Percentiles rank a stretch among this genome's conserved stretches.
Conservation (phyloP, 2,888 invertebrate species). For the Conomelus anceps region DNA sequence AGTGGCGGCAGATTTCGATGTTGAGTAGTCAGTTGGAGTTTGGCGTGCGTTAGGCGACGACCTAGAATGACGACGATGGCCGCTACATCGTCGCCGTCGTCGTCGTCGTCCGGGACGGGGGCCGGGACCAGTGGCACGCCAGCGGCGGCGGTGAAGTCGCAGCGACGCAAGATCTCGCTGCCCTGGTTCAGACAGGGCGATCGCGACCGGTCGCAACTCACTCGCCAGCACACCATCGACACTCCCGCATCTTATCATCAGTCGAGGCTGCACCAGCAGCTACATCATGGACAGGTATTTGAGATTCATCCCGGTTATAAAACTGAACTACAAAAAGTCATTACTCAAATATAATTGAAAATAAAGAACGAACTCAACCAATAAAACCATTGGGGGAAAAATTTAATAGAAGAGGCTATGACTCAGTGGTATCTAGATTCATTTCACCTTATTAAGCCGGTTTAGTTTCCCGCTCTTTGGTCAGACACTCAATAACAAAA, state of each 20-base stretch:
- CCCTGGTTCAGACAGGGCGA: constrained; percentile 86
- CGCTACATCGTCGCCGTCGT: constrained; percentile 43
- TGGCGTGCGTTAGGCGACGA: background rate
- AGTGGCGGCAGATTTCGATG: too few species aligned
- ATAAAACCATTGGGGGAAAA: too few species aligned
- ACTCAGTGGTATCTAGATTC: too few species aligned
- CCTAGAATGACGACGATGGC: background rate
- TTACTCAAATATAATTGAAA: too few species aligned
- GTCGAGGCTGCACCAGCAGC: constrained; percentile 60
- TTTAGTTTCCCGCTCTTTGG: too few species aligned
- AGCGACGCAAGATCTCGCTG: constrained; percentile 74
- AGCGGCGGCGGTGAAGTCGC: constrained; percentile 39
- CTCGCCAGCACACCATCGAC: constrained; percentile 85
- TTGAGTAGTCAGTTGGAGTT: background rate
- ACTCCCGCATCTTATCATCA: constrained; percentile 80
- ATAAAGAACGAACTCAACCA: too few species aligned
- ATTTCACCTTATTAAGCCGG: too few species aligned
- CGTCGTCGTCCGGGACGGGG: constrained; percentile 38
- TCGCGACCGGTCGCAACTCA: constrained; percentile 63
- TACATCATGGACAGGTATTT: constrained; percentile 33
- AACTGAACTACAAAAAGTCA: too few species aligned
- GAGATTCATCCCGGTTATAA: too few species aligned
- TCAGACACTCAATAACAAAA: too few species aligned
- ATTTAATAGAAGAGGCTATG: too few species aligned
- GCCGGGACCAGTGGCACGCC: constrained; percentile 31